A percentile compares a stretch with the other conserved stretches of the same genome.
Conservation (phyloP, 2,797 vertebrate species). For the Staurois parvus region DNA sequence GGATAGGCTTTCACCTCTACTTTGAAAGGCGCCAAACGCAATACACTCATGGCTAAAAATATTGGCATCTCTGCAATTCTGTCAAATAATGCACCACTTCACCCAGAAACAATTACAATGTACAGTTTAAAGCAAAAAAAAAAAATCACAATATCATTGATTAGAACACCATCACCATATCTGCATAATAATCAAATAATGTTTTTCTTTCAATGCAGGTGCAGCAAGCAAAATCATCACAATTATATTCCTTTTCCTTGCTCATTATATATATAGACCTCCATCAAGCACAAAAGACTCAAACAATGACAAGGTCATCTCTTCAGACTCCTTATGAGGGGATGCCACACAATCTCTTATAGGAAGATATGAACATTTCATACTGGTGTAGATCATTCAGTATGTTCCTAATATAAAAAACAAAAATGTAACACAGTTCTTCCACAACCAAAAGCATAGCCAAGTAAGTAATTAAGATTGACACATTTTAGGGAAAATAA, state of each 20-base stretch:
- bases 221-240: slow-evolving; percentile 75
- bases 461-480: neutral
- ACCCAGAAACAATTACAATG: too few species aligned
- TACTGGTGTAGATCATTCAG: slow-evolving; percentile 7
- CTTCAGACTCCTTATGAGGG: slow-evolving; percentile 31
- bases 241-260: slow-evolving; percentile 72
- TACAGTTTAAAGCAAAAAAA: too few species aligned
- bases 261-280: slow-evolving; percentile 75
- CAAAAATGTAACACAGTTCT: neutral
- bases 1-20: too few species aligned
- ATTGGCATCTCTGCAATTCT: too few species aligned
- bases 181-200: neutral
- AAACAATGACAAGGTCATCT: slow-evolving; percentile 52
- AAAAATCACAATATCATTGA: neutral
- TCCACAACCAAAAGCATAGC: neutral
- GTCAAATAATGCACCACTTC: too few species aligned
- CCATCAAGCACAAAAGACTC: slow-evolving; percentile 60
- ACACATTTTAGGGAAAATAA: neutral
- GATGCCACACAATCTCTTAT: neutral
- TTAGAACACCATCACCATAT: neutral
- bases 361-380: slow-evolving; percentile 8
- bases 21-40: too few species aligned
- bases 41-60: too few species aligned
- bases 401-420: neutral
- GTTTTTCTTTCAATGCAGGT: slow-evolving; percentile 69